Percentiles rank a stretch among this genome's conserved stretches.
Conservation (phyloP, 2,797 vertebrate species). For the Falco columbarius region DNA sequence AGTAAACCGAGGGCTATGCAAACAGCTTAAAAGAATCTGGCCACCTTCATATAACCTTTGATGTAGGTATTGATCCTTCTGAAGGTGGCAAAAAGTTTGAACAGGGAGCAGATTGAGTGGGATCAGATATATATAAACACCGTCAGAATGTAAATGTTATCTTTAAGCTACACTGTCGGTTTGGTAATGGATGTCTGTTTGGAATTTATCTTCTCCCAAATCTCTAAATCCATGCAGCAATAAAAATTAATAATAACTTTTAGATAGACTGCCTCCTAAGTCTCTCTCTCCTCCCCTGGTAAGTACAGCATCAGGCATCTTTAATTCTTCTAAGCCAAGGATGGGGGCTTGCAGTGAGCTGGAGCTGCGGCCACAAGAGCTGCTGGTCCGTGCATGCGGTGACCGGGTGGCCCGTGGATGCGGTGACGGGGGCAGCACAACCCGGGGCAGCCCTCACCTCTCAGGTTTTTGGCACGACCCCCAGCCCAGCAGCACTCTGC, state of each 20-base stretch:
- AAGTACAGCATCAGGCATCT: background rate
- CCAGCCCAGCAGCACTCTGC: fast-evolving
- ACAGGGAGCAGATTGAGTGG: constrained; percentile 66
- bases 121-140: constrained; percentile 64
- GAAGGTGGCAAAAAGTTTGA: constrained; percentile 64
- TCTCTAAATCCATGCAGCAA: constrained; percentile 64
- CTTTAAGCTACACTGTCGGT: constrained; percentile 71
- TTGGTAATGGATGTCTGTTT: constrained; percentile 60
- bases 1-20: constrained; percentile 88
- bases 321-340: background rate
- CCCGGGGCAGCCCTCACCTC: background rate
- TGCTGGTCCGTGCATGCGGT: fast-evolving
- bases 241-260: constrained; percentile 72
- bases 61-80: constrained; percentile 86
- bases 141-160: constrained; percentile 78
- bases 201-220: constrained; percentile 75
- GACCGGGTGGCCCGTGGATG: fast-evolving
- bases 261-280: background rate
- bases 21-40: constrained; percentile 89
- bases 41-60: constrained; percentile 88
- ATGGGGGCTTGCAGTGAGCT: background rate
- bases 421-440: background rate
- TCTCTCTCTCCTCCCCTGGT: background rate
- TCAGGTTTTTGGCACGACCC: too few species aligned
- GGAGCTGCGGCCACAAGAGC: background rate